Percentiles rank a stretch among this genome's conserved stretches.
These are phyloP conservation scores for Cinara cedri DNA, from an alignment of 2,888 invertebrate genomes.

Conservation along the genomic window DNA sequence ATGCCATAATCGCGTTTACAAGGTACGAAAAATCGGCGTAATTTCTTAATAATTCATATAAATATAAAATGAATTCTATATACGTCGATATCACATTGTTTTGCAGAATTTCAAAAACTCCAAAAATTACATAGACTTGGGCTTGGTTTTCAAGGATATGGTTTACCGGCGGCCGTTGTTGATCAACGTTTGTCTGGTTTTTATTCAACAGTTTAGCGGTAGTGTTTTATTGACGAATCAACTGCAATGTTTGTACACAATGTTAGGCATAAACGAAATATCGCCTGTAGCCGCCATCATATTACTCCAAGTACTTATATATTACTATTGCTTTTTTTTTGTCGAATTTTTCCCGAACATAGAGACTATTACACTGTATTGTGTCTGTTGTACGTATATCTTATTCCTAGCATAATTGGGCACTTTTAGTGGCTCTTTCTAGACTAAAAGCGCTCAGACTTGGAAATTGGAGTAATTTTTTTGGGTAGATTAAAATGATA, in stretches of 20 bases:
- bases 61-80: too few relatives aligned
- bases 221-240: background rate
- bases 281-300: background rate
- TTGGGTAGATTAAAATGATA: too few relatives aligned
- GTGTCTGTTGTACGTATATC: too few relatives aligned
- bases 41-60: too few relatives aligned
- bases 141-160: background rate
- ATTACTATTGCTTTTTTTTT: background rate
- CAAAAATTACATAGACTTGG: background rate
- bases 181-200: conserved; percentile 1
- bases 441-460: too few relatives aligned
- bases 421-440: too few relatives aligned
- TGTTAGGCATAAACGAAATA: background rate
- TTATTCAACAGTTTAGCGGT: conserved; percentile 18
- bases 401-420: too few relatives aligned
- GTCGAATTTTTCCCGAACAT: too few relatives aligned
- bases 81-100: background rate
- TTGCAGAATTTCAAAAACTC: background rate
- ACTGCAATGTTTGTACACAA: background rate
- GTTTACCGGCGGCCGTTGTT: background rate
- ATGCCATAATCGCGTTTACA: conserved; percentile 16
- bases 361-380: too few relatives aligned
- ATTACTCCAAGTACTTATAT: conserved; percentile 2
- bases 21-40: background rate
- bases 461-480: too few relatives aligned